Base-by-base conservation (phyloP, 2,888 invertebrate species). In the Papilio protenor region DNA sequence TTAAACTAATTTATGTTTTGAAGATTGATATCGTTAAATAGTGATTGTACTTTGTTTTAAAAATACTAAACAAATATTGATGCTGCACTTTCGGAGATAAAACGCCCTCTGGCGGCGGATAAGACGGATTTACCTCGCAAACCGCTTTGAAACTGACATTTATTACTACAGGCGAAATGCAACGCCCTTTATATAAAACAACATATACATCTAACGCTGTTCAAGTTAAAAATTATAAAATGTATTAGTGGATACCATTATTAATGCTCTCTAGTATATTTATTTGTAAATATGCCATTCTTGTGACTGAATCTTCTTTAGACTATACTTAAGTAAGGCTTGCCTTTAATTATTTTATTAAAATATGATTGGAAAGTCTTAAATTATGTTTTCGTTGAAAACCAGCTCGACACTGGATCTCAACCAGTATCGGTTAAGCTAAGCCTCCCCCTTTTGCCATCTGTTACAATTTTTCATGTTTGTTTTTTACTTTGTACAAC, bases 81-180 rank as follows among this genome's bases (percentile, higher is more conserved):
- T 21, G 69, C 12, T n/a, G 27, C 12, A 57, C n/a, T 33, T 70
- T 27, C 21, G 57, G 0, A 55, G 52, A 73, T 77, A 73, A 77
- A 70, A 49, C 55, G 73, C 73, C 47, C 21, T 45, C 27, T 57
- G 47, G 59, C 59, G 69, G 33, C 47, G n/a, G 45, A 77, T 59
- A 74, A 70, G 69, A 74, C 47, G 69, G 73, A 77, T 69, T 77
- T 74, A 70, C 47, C 69, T 33, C 16, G 69, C 69, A 73, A 77
- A 77, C 21, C 57, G 49, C 73, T 69, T 55, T 69, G 77, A 73
- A 47, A 73, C 59, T n/a, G 21, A 33, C 49, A 77, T 73, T 74
- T 74, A 59, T 74, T 49, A 64, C 61, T 57, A 47, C 45, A 69
- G 47, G 69, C 45, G 47, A 69, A 55, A 73, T 55, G 21, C 47